Evolutionary conservation across 2,888 invertebrate genomes (phyloP), one percentile per base, ranked within the genome.

Genomic region (Brenthis ino): DNA sequence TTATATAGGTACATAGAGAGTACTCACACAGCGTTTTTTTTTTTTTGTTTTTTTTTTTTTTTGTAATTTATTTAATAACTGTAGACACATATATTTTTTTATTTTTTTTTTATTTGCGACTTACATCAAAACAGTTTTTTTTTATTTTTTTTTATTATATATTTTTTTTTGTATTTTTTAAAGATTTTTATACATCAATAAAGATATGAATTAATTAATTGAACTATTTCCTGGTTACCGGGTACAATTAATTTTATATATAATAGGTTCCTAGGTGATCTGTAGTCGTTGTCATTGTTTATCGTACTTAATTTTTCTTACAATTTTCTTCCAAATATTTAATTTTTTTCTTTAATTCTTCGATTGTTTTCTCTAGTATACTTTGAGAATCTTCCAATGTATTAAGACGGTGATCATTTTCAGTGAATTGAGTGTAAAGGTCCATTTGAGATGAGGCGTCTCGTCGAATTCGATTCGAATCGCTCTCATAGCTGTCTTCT

Each of bases 311-410:
- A 20, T 50, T 16, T 71, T 86, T 89, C 78, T 82, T 76, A 76
- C 86, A 83, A 75, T 80, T 79, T 75, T 86, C 77, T 76, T 90
- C 81, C 70, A 92, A 68, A 75, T 79, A 75, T 78, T 85, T 73
- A 65, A 91, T 80, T 13, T 86, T 82, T 57, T 82, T 80, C 67
- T 83, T 82, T 20, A 91, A 75, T 20, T 77, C 71, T 0, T 79
- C 76, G 3, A 91, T 76, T 1, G 82, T 82, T 56, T 75, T 77
- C 43, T 79, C 72, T 8, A 91, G 73, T 33, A 82, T 74, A 4
- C 77, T 72, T 11, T 87, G 85, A 0, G 77, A 76, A 43, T 77
- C 76, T 74, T 87, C 85, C 12, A 91, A 72, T n/a, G 78, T 74
- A 56, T 79, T 76, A 0, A 89, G 58, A 0, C 85, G 85, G 16